Evolutionary conservation across 2,888 invertebrate species (phyloP).

Genomic region (Epistrophella euchroma): DNA sequence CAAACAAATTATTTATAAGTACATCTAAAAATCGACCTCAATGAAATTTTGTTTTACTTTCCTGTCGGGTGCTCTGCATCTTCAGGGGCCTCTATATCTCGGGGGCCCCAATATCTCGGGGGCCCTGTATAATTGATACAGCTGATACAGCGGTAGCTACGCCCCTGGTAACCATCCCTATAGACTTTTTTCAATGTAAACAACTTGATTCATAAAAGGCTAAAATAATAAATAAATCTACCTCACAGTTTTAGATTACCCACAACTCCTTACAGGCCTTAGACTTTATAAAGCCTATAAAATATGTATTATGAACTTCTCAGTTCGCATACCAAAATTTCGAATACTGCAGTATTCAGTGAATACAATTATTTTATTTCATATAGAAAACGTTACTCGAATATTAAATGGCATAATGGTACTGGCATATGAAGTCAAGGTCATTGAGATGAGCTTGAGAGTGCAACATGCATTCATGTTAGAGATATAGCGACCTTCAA

Average conservation of each 20-base stretch:
- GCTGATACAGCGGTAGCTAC: too few relatives aligned
- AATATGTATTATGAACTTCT: neutral
- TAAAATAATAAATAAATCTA: too few relatives aligned
- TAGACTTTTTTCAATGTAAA: constrained; percentile 23
- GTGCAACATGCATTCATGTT: neutral
- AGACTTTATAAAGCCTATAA: neutral
- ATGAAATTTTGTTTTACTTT: too few relatives aligned
- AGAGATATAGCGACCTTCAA: constrained; percentile 13
- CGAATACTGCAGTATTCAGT: constrained; percentile 21
- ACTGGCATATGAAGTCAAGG: constrained; percentile 21
- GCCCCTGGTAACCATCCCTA: too few relatives aligned
- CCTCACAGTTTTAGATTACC: constrained; percentile 3
- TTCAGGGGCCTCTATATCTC: too few relatives aligned
- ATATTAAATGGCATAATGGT: constrained; percentile 14
- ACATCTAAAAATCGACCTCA: too few relatives aligned
- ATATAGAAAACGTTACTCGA: neutral
- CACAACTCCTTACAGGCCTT: neutral
- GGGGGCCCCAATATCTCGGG: too few relatives aligned
- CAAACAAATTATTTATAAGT: too few relatives aligned
- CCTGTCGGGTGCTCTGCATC: too few relatives aligned
- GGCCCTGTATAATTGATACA: too few relatives aligned
- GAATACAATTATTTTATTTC: constrained; percentile 8
- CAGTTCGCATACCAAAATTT: neutral
- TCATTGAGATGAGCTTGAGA: constrained; percentile 16
- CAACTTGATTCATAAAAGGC: constrained; percentile 2